These are phyloP conservation scores for Idaea dimidiata DNA, from an alignment of 2,888 invertebrate genomes.

Conservation along the genomic window DNA sequence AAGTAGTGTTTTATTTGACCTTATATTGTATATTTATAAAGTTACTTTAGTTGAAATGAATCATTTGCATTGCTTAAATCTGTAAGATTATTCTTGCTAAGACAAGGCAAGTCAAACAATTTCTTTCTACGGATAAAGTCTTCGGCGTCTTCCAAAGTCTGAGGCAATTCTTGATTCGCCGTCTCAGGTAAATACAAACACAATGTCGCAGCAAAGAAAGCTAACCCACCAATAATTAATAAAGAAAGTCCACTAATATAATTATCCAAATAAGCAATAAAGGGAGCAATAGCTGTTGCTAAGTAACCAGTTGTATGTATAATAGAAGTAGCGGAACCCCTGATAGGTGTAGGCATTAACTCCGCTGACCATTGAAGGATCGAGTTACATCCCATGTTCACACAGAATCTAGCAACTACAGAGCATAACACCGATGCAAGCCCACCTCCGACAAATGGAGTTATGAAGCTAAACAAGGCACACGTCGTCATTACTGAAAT, in stretches of 20 bases:
- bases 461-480: constrained; percentile 47
- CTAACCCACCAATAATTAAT: constrained; percentile 40
- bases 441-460: constrained; percentile 47
- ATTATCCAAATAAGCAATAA: constrained; percentile 52
- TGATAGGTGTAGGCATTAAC: constrained; percentile 55
- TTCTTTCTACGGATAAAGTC: constrained; percentile 28
- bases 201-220: constrained; percentile 22
- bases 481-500: constrained; percentile 36
- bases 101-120: constrained; percentile 39
- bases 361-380: constrained; percentile 61
- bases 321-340: constrained; percentile 56
- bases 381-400: constrained; percentile 54
- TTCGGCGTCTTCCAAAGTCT: constrained; percentile 45
- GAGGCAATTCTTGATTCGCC: constrained; percentile 41
- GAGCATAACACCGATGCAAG: constrained; percentile 54
- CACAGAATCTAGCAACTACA: constrained; percentile 53
- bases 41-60: constrained; percentile 20
- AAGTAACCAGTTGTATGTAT: constrained; percentile 56
- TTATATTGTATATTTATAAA: neutral
- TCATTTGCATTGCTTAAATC: constrained; percentile 16
- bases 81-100: constrained; percentile 21
- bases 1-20: neutral
- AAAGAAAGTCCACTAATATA: constrained; percentile 50
- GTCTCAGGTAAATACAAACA: constrained; percentile 39
- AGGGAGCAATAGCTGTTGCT: constrained; percentile 56